These are phyloP conservation scores for Tragelaphus buxtoni DNA, from an alignment of 2,113 vertebrate genomes.

Conservation along the genomic window DNA sequence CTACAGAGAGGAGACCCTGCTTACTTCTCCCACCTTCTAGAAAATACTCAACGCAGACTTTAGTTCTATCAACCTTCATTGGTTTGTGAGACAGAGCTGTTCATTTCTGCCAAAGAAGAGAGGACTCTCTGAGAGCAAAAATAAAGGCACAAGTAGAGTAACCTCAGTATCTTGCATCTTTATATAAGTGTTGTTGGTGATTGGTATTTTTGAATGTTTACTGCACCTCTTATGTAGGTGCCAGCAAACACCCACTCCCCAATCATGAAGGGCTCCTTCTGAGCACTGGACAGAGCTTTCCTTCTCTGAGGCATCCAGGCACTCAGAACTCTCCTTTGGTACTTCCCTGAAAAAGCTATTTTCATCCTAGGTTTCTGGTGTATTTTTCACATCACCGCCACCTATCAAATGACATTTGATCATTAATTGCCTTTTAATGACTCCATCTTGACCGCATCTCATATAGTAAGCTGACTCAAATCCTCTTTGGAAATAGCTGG, in stretches of 20 bases:
- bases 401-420: not conserved
- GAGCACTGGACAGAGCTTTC: not conserved
- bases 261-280: not conserved
- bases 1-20: not conserved
- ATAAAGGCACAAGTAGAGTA: not conserved
- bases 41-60: not conserved
- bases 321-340: not conserved
- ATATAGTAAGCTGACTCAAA: not conserved
- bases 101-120: conserved; percentile 25
- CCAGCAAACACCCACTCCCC: not conserved
- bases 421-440: not conserved
- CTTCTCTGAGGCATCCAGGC: not conserved
- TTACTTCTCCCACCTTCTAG: not conserved
- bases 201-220: accelerated
- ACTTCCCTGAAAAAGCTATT: not conserved
- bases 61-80: not conserved
- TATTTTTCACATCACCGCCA: not conserved
- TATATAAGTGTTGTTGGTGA: not conserved
- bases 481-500: not conserved
- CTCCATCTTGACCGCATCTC: not conserved
- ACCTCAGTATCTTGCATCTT: not conserved
- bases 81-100: conserved; percentile 15
- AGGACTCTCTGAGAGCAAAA: not conserved
- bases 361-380: not conserved
- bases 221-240: not conserved